Conservation (phyloP, 1,140 invertebrate genomes). For the Thalassaphorura encarpata region DNA sequence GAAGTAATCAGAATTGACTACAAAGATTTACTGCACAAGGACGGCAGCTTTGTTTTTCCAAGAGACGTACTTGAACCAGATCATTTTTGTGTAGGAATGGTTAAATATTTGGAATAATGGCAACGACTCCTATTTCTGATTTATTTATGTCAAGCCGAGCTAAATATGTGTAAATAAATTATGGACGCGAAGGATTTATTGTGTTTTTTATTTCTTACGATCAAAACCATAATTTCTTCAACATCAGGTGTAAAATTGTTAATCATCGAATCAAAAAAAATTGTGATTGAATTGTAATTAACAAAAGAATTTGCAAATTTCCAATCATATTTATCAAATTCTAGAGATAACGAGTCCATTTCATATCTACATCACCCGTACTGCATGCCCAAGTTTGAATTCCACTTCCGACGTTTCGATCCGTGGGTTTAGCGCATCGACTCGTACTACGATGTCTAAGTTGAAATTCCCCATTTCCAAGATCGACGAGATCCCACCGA, state of each 20-base stretch:
- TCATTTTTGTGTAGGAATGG: slow-evolving; percentile 17
- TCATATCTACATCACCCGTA: neutral
- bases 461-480: slow-evolving; percentile 2
- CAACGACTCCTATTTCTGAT: too few relatives aligned
- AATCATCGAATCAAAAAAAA: too few relatives aligned
- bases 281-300: too few relatives aligned
- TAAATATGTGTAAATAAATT: too few relatives aligned
- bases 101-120: slow-evolving; percentile 9
- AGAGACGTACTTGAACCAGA: slow-evolving; percentile 5
- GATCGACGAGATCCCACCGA: slow-evolving; percentile 6
- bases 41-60: slow-evolving; percentile 9
- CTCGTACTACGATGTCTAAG: neutral
- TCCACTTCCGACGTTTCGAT: neutral
- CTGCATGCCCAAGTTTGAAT: neutral
- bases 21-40: slow-evolving; percentile 10
- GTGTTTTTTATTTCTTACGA: too few relatives aligned
- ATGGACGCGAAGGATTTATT: too few relatives aligned
- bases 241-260: too few relatives aligned
- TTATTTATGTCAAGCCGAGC: too few relatives aligned
- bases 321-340: neutral
- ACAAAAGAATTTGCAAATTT: too few relatives aligned
- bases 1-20: slow-evolving; percentile 17
- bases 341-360: neutral
- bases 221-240: too few relatives aligned
- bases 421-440: neutral